These are phyloP conservation scores for Spatulosminthurus flaviceps DNA, from an alignment of 2,888 invertebrate species.

Conservation along the genomic window DNA sequence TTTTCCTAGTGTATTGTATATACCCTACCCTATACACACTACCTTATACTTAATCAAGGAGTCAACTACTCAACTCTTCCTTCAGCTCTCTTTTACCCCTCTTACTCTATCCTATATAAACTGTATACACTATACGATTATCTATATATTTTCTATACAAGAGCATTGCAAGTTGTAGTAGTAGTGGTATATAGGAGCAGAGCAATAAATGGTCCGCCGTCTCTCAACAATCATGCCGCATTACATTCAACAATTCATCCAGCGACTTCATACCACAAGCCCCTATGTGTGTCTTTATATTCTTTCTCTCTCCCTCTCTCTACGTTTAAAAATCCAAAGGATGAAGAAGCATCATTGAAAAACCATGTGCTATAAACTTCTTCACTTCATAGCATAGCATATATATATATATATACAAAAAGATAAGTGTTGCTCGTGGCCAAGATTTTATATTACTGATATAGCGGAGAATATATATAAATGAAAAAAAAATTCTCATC, in stretches of 20 bases:
- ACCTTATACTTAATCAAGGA: neutral
- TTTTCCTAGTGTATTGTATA: too few species aligned
- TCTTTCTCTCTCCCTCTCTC: neutral
- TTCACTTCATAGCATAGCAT: too few species aligned
- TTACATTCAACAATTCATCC: slow-evolving; percentile 9
- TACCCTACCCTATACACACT: too few species aligned
- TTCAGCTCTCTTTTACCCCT: neutral
- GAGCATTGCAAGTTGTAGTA: too few species aligned
- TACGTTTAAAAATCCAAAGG: neutral
- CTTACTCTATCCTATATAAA: neutral
- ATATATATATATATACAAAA: too few species aligned
- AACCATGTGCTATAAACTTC: neutral
- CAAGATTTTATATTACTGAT: neutral
- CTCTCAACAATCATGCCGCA: neutral
- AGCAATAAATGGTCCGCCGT: slow-evolving; percentile 5
- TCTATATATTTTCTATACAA: too few species aligned
- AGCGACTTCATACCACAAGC: neutral
- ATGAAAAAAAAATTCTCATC: neutral
- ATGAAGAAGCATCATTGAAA: neutral
- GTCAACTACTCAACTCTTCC: slow-evolving; percentile 7
- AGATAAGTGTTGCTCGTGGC: neutral
- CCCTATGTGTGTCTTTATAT: neutral
- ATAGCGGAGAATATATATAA: too few species aligned
- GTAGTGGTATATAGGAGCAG: neutral
- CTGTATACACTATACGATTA: too few species aligned